Evolutionary conservation across 1,140 invertebrate species (phyloP), one percentile per base, ranked within the genome.

Genomic region (Brachionus plicatilis): DNA sequence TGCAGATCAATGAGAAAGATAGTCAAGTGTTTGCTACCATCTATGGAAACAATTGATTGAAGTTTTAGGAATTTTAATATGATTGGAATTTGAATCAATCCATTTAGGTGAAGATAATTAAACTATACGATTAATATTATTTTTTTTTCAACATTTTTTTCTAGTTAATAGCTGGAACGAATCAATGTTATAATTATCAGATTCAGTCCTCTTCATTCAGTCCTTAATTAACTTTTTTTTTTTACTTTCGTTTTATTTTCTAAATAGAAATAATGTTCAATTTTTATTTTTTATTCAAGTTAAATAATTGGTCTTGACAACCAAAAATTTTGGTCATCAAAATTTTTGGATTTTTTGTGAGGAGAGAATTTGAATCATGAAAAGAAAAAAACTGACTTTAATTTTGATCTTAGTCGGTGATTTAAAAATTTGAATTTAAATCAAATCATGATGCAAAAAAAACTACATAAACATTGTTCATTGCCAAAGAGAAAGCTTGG

Each of bases 41-140:
- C 27, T 33, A 17, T 33, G 66, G 66, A 68, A 41, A 68, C 27
- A 68, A 68, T 33, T 33, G 33, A 29, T 14, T 33, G 33, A 68
- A 29, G 0, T 6, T 33, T 24, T 33, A 41, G 66, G 66, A 68
- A 68, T 68, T 68, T 68, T 68, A 68, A 68, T 68, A 68, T 68
- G 27, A 14, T 68, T 68, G 66, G 66, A 68, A 68, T 68, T 68
- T 24, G 29, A 68, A 68, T 33, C 66, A 68, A 68, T 68, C 66
- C 27, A 14, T 33, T 68, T 33, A n/a, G 60, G 12, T 29, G 7
- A 68, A 68, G 24, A 68, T 37, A 68, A 41, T 68, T 68, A 37
- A 68, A 68, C 66, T 68, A 68, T n/a, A 68, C 53, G 53, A 60
- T 24, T 60, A 60, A 27, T 8, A 24, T 60, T 9, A 60, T 9